Conservation (phyloP, 2,113 vertebrate genomes). For the Tupaia chinensis region DNA sequence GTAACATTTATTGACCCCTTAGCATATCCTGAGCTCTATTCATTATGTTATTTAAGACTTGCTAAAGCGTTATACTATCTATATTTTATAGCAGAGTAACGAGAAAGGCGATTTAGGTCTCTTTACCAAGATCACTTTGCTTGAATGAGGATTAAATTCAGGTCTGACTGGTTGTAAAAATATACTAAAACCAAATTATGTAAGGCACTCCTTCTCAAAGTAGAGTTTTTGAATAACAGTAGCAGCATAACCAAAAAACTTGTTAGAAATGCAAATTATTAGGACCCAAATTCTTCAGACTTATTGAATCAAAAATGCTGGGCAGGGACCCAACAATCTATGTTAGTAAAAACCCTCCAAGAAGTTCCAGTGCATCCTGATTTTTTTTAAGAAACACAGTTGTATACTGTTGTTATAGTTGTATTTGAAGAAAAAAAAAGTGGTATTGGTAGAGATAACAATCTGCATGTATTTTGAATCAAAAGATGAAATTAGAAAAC, state of each 20-base stretch:
- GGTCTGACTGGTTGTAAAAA: neutral
- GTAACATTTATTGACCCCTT: neutral
- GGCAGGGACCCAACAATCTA: neutral
- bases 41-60: neutral
- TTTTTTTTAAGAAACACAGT: conserved; percentile 3
- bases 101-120: neutral
- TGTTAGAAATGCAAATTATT: neutral
- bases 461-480: neutral
- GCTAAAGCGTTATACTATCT: neutral
- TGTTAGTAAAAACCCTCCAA: neutral
- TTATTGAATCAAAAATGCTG: neutral
- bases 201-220: neutral
- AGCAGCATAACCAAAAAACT: neutral
- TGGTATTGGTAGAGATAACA: neutral
- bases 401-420: neutral
- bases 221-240: neutral
- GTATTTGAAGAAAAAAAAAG: neutral
- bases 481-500: neutral
- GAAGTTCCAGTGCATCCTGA: neutral
- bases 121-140: neutral
- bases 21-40: neutral
- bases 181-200: neutral
- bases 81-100: neutral
- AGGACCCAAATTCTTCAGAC: neutral
- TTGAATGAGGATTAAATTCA: neutral